Percentiles rank a stretch among this genome's conserved stretches.
These are phyloP conservation scores for Drymonia ruficornis DNA, from an alignment of 2,888 invertebrate species.

Conservation along the genomic window DNA sequence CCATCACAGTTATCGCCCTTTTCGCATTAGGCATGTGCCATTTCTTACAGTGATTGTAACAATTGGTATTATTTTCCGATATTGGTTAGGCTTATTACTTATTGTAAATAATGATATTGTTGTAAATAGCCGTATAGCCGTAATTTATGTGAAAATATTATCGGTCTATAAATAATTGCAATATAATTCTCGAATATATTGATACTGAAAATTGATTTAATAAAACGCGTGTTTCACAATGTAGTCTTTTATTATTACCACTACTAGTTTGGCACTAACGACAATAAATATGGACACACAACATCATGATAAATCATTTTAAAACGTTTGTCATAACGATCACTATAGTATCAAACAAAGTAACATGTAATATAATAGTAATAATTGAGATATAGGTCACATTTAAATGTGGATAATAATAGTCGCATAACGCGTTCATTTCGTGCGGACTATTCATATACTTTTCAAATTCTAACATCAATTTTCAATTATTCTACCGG, in stretches of 20 bases:
- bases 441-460: too few species aligned
- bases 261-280: constrained; percentile 32
- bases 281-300: constrained; percentile 12
- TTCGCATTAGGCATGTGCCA: constrained; percentile 90
- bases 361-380: too few species aligned
- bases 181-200: neutral
- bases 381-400: too few species aligned
- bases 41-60: constrained; percentile 74
- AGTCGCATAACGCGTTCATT: too few species aligned
- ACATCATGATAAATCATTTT: neutral
- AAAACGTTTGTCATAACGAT: neutral
- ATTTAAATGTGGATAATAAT: too few species aligned
- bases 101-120: constrained; percentile 19
- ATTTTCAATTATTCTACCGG: too few species aligned
- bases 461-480: too few species aligned
- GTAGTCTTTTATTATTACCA: constrained; percentile 9
- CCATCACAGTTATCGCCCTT: constrained; percentile 84
- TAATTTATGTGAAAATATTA: constrained; percentile 5
- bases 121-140: constrained; percentile 9
- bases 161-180: neutral
- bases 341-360: too few species aligned
- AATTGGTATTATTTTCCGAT: constrained; percentile 12
- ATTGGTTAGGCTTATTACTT: constrained; percentile 12
- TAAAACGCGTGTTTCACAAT: constrained; percentile 9
- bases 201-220: too few species aligned